phyloP scores from a whole-genome alignment of 2,888 invertebrate species.

The Ophion ventricosus region DNA sequence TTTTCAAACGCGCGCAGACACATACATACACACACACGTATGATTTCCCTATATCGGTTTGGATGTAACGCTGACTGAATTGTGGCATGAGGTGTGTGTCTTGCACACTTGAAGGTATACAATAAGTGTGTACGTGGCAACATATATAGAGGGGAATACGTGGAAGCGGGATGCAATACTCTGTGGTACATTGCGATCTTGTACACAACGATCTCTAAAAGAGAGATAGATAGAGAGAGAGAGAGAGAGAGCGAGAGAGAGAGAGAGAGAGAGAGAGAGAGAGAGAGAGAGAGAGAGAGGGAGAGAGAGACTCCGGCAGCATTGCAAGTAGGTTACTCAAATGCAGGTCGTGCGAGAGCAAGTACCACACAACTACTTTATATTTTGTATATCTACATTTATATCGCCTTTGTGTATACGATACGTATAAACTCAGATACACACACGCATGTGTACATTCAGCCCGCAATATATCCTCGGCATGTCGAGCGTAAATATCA shows the following conservation, averaged over 20 bases:
- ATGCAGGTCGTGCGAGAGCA: constrained; percentile 68
- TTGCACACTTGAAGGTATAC: constrained; percentile 8
- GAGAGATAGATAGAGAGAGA: constrained; percentile 25
- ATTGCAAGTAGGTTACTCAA: constrained; percentile 72
- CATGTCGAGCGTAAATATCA: constrained; percentile 78
- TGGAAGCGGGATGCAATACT: constrained; percentile 62
- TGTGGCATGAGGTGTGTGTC: constrained; percentile 54
- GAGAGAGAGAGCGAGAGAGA: constrained; percentile 23
- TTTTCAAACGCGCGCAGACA: constrained; percentile 39
- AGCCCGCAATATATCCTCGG: constrained; percentile 56
- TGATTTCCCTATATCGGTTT: neutral
- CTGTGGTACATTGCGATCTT: constrained; percentile 44
- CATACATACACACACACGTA: neutral
- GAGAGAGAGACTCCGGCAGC: constrained; percentile 59
- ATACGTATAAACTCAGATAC: neutral
- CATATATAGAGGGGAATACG: constrained; percentile 49
- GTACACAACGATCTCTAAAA: constrained; percentile 39
- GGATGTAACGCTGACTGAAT: constrained; percentile 51
- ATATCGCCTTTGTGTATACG: neutral
- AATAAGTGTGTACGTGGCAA: constrained; percentile 39
- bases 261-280: constrained; percentile 49
- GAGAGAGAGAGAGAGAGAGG: constrained; percentile 9
- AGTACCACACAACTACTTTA: constrained; percentile 39
- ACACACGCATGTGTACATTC: constrained; percentile 8
- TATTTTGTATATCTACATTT: constrained; percentile 2